These are phyloP conservation scores for Zosterops pallidus DNA, from an alignment of 2,113 vertebrate species.

Conservation along the genomic window DNA sequence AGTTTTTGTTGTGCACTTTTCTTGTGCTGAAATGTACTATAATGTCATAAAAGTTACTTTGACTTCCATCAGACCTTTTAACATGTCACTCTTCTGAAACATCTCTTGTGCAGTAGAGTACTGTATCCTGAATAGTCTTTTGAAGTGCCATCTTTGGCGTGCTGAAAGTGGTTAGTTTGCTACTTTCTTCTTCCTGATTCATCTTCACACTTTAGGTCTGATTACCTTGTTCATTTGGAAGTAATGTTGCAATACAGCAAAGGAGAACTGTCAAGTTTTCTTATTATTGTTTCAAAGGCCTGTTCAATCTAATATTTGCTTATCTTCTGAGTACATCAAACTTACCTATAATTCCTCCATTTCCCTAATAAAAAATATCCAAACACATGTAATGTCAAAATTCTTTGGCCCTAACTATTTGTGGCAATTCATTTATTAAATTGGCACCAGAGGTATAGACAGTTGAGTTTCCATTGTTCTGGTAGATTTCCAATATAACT, in stretches of 20 bases:
- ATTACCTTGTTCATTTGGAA: neutral
- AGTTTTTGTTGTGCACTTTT: slow-evolving; percentile 25
- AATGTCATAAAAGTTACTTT: slow-evolving; percentile 31
- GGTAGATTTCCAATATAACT: neutral
- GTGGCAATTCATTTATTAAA: neutral
- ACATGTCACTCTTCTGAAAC: neutral
- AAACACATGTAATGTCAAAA: neutral
- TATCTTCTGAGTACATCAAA: neutral
- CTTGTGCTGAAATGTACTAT: neutral
- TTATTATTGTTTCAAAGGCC: neutral
- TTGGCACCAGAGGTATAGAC: neutral
- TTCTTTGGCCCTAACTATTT: neutral
- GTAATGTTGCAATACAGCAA: neutral
- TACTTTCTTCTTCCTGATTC: neutral
- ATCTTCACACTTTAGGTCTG: neutral
- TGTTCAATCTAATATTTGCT: neutral
- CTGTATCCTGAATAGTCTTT: neutral
- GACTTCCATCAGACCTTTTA: slow-evolving; percentile 7
- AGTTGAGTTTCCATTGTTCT: neutral
- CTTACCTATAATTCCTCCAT: neutral
- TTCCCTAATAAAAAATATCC: neutral
- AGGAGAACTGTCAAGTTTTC: neutral
- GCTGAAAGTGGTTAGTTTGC: neutral
- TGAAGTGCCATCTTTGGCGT: neutral
- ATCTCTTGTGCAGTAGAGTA: neutral